A percentile compares a stretch with the other conserved stretches of the same genome.
Conservation (phyloP, 1,140 invertebrate species). For the Lepidurus couesii region DNA sequence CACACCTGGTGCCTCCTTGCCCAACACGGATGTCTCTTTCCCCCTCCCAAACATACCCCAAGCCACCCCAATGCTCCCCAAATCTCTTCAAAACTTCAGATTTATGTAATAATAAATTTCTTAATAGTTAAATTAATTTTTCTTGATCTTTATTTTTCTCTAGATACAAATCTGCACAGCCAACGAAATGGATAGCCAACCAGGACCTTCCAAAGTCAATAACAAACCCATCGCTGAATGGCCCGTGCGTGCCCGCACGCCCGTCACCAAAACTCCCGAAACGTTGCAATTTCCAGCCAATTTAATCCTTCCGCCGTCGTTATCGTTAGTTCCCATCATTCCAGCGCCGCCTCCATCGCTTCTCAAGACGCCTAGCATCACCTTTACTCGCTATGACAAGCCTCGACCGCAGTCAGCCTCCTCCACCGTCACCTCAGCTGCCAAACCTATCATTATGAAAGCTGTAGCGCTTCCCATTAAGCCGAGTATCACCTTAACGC, state of each 20-base stretch:
- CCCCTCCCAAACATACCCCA: background rate
- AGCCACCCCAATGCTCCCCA: background rate
- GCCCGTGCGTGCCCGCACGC: background rate
- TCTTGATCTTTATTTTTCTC: background rate
- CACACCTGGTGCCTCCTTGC: background rate
- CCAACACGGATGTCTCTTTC: background rate
- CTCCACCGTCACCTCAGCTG: background rate
- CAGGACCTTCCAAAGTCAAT: background rate
- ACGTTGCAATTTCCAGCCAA: background rate
- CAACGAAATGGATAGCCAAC: background rate
- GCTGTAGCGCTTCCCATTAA: background rate
- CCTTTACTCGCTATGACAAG: constrained; percentile 3
- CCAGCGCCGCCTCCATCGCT: background rate
- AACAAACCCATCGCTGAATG: background rate
- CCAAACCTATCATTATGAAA: background rate
- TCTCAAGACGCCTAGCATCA: constrained; percentile 15
- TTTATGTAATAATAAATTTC: too few relatives aligned
- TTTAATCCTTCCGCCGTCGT: background rate
- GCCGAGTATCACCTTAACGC: background rate
- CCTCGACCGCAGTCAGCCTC: background rate
- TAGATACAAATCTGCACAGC: background rate
- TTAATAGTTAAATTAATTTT: too few relatives aligned
- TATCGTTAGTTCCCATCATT: background rate
- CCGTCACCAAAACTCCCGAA: background rate
- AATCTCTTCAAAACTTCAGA: too few relatives aligned